These are phyloP conservation scores for Lutraria lutraria DNA, from an alignment of 2,888 invertebrate genomes.

Conservation along the genomic window DNA sequence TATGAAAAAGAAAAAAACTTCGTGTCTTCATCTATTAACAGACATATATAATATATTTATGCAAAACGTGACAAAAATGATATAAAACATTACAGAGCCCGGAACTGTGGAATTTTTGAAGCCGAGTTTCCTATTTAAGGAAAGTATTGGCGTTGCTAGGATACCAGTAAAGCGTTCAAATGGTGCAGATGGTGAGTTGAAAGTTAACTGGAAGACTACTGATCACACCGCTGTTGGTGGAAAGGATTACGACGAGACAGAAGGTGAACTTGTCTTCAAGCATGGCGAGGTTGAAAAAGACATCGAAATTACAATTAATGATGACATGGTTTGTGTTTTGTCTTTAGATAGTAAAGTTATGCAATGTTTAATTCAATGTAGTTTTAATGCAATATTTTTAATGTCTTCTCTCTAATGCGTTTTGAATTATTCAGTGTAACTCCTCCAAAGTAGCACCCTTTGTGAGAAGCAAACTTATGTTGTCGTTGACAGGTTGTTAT, in stretches of 20 bases:
- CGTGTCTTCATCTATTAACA: no score
- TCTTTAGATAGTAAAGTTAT: no score
- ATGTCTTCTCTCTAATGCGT: no score
- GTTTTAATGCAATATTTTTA: no score
- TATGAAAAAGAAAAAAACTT: no score
- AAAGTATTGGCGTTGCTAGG: constrained; percentile 88
- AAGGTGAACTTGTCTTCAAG: constrained; percentile 87
- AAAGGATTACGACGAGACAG: constrained; percentile 88
- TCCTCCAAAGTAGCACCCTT: no score
- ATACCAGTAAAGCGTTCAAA: constrained; percentile 88
- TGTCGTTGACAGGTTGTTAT: no score
- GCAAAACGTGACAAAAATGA: neutral
- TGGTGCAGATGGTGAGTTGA: constrained; percentile 88
- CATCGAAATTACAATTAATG: constrained; percentile 89
- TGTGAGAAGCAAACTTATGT: no score
- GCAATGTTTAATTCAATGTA: no score
- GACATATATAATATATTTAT: no score
- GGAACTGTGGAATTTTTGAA: constrained; percentile 88
- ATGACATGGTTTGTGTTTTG: constrained; percentile 87
- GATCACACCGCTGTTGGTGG: constrained; percentile 89
- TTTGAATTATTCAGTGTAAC: no score
- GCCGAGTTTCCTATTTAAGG: constrained; percentile 88
- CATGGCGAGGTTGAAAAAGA: constrained; percentile 87
- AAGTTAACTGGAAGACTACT: constrained; percentile 88
- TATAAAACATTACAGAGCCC: constrained; percentile 86